Evolutionary conservation across 2,797 vertebrate genomes (phyloP).

Genomic region (Spinus pinus): DNA sequence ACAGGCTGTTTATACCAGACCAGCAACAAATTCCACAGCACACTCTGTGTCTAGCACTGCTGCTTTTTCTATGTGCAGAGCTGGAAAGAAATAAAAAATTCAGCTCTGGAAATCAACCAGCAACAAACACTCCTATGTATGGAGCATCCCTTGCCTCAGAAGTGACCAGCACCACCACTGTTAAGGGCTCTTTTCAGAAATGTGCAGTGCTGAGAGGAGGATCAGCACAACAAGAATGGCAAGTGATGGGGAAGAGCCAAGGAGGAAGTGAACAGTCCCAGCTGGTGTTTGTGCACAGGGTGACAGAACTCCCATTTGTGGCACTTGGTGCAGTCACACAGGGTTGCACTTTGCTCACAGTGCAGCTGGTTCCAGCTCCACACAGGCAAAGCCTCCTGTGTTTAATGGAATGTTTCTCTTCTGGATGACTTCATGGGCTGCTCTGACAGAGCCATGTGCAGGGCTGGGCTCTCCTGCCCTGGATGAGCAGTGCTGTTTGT

Average conservation of each 20-base stretch:
- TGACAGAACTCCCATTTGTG: neutral
- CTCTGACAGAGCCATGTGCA: neutral
- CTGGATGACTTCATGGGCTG: neutral
- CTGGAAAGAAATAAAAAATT: neutral
- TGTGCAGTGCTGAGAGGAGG: neutral
- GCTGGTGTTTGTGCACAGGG: neutral
- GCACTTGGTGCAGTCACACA: neutral
- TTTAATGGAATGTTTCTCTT: neutral
- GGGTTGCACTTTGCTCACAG: neutral
- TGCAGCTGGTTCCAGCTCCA: neutral
- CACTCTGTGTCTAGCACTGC: neutral
- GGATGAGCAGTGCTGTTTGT: neutral
- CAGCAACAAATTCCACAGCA: conserved; percentile 52
- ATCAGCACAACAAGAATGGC: neutral
- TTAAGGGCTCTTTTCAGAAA: neutral
- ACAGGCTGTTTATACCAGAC: conserved; percentile 50
- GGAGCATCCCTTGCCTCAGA: neutral
- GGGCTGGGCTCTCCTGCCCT: accelerated
- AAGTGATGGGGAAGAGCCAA: neutral
- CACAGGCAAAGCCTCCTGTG: neutral
- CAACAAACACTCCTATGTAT: neutral
- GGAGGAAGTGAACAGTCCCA: neutral
- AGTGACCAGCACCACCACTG: neutral
- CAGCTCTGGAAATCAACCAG: neutral
- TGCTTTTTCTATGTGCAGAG: neutral